phyloP scores from a whole-genome alignment of 2,888 invertebrate species.

The Pyralis farinalis region DNA sequence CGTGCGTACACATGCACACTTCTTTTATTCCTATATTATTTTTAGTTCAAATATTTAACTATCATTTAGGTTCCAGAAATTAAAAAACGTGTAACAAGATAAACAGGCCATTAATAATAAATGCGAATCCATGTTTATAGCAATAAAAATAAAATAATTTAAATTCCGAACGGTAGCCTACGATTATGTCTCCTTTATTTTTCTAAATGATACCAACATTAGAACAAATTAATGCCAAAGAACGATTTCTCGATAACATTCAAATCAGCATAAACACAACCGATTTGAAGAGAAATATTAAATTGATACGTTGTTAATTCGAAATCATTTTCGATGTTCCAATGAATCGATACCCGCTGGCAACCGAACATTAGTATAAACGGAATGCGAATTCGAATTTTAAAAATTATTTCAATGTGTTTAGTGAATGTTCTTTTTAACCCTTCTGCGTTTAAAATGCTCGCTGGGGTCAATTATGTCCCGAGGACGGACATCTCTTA shows the following conservation, averaged over 20 bases:
- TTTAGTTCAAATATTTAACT: no score
- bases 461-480: conserved; percentile 4
- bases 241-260: conserved; percentile 35
- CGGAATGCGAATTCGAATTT: conserved; percentile 37
- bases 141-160: conserved; percentile 26
- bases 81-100: no score
- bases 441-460: conserved; percentile 3
- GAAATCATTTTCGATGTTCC: conserved; percentile 44
- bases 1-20: no score
- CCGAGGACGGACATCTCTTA: conserved; percentile 2
- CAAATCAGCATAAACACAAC: conserved; percentile 34
- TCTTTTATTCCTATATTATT: no score
- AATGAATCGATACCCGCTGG: conserved; percentile 34
- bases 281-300: conserved; percentile 34
- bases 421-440: conserved; percentile 9
- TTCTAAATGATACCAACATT: conserved; percentile 30
- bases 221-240: conserved; percentile 25
- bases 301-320: conserved; percentile 57
- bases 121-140: conserved; percentile 12
- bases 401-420: conserved; percentile 9
- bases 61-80: no score
- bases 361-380: conserved; percentile 41
- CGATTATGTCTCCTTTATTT: conserved; percentile 36
- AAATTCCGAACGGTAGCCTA: conserved; percentile 42
- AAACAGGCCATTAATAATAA: no score